phyloP scores from a whole-genome alignment of 2,797 vertebrate genomes.

The Yasuhikotakia modesta region DNA sequence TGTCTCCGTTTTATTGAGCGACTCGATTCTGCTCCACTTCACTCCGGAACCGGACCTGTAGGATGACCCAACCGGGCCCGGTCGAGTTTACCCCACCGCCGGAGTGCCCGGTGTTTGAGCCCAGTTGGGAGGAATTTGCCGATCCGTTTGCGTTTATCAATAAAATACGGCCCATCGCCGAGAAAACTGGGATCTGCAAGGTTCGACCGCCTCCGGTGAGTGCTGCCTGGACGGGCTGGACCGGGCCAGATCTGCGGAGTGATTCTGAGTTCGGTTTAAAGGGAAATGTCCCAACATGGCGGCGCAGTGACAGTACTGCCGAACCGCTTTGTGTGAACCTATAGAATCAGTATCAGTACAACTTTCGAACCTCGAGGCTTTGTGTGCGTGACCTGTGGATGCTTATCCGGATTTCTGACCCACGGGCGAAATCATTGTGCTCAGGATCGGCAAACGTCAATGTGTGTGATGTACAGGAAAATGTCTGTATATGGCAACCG shows the following conservation, averaged over 20 bases:
- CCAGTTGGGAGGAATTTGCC: conserved; percentile 93
- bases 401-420: conserved; percentile 1
- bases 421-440: neutral
- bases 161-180: conserved; percentile 96
- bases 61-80: conserved; percentile 77
- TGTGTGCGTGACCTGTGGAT: conserved; percentile 1
- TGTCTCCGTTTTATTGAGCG: conserved; percentile 54
- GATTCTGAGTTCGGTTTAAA: conserved; percentile 70
- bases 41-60: conserved; percentile 65
- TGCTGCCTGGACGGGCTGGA: conserved; percentile 55
- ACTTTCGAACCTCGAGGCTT: neutral
- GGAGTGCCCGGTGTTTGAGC: conserved; percentile 98
- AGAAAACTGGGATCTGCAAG: conserved; percentile 97
- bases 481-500: neutral
- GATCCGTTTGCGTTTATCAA: conserved; percentile 95
- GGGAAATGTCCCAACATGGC: conserved; percentile 87
- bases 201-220: conserved; percentile 97
- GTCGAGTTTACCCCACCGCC: conserved; percentile 93
- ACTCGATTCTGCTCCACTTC: conserved; percentile 57
- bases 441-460: conserved; percentile 8
- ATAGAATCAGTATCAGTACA: conserved; percentile 24
- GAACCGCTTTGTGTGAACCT: conserved; percentile 77
- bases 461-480: neutral
- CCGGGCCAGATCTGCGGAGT: conserved; percentile 35
- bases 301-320: conserved; percentile 68